These are phyloP conservation scores for Cephus runcator DNA, from an alignment of 2,888 invertebrate genomes.

Conservation along the genomic window DNA sequence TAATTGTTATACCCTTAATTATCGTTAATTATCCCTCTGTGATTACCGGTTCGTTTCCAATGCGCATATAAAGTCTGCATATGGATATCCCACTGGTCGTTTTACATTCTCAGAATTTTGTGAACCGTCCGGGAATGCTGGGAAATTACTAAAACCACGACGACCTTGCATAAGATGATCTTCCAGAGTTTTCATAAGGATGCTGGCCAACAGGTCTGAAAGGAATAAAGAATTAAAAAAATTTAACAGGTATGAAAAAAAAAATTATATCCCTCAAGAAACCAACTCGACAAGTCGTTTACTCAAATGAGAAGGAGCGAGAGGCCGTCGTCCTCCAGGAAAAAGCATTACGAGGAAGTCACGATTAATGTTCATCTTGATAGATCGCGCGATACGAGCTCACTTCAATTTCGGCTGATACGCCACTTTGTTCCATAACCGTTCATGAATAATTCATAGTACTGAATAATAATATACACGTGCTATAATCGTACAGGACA, in stretches of 20 bases:
- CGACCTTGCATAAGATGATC: background rate
- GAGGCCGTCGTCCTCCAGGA: slow-evolving; percentile 5
- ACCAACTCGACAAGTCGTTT: background rate
- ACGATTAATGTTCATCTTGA: slow-evolving; percentile 37
- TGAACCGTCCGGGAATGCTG: background rate
- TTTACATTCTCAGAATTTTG: background rate
- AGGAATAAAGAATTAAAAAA: background rate
- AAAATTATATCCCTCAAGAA: background rate
- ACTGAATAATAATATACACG: slow-evolving; percentile 45
- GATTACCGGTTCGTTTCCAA: slow-evolving; percentile 31
- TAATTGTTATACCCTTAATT: slow-evolving; percentile 44
- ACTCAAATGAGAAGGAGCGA: slow-evolving; percentile 1
- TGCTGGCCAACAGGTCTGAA: background rate
- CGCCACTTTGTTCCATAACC: slow-evolving; percentile 11
- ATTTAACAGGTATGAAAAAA: background rate
- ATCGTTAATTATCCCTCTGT: slow-evolving; percentile 40
- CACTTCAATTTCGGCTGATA: slow-evolving; percentile 28
- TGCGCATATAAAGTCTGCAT: background rate
- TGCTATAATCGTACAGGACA: slow-evolving; percentile 44
- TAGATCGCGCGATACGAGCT: slow-evolving; percentile 31
- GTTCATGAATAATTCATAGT: slow-evolving; percentile 42
- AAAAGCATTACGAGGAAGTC: slow-evolving; percentile 24
- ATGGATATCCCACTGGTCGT: background rate
- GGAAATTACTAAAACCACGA: background rate
- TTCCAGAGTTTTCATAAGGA: background rate